These are phyloP conservation scores for Archaeoteleia sp. DNA, from an alignment of 2,888 invertebrate species.

Conservation along the genomic window DNA sequence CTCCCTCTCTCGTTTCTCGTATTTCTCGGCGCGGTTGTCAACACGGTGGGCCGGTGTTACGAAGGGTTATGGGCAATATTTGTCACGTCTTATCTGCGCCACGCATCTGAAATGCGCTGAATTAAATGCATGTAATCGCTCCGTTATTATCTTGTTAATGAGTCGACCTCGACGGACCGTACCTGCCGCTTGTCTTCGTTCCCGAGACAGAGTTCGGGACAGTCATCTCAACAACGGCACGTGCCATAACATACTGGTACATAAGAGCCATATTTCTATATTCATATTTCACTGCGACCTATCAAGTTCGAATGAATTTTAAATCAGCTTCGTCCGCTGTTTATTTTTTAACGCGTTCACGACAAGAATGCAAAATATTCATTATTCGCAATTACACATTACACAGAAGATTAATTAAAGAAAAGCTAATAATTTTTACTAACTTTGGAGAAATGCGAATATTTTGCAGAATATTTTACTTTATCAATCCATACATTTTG, in stretches of 20 bases:
- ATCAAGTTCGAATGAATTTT: too few species aligned
- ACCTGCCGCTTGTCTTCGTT: conserved; percentile 46
- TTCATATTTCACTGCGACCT: too few species aligned
- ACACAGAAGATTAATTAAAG: too few species aligned
- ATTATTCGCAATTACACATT: too few species aligned
- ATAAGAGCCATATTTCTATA: conserved; percentile 12
- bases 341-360: too few species aligned
- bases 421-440: too few species aligned
- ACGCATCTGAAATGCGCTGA: conserved; percentile 66
- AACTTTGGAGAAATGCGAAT: too few species aligned
- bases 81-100: conserved; percentile 70
- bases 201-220: conserved; percentile 30
- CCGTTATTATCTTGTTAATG: conserved; percentile 72
- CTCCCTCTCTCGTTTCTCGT: conserved; percentile 43
- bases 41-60: conserved; percentile 56
- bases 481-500: too few species aligned
- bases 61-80: conserved; percentile 70
- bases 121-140: conserved; percentile 70
- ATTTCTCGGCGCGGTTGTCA: conserved; percentile 57
- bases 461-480: too few species aligned
- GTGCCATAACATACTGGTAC: conserved; percentile 26
- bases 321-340: too few species aligned
- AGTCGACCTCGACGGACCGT: conserved; percentile 31
- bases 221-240: conserved; percentile 21
- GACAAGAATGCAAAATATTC: too few species aligned